A percentile compares a stretch with the other conserved stretches of the same genome.
These are phyloP conservation scores for Rotaria magnacalcarata DNA, from an alignment of 2,888 invertebrate species.

Conservation along the genomic window DNA sequence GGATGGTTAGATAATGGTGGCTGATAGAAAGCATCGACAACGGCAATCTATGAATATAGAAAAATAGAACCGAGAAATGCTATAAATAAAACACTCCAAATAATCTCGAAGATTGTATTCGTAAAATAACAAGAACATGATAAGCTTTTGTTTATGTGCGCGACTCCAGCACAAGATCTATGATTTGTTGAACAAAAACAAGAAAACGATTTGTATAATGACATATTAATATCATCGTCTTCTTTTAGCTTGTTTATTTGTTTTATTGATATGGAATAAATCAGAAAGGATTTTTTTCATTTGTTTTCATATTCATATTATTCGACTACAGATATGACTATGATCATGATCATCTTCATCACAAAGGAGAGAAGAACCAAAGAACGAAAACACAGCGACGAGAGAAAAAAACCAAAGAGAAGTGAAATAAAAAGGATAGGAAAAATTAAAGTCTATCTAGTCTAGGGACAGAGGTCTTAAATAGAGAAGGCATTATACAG, in stretches of 20 bases:
- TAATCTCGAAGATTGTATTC: too few relatives aligned
- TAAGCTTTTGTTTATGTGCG: too few relatives aligned
- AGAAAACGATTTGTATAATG: too few relatives aligned
- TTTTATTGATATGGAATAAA: too few relatives aligned
- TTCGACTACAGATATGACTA: constrained; percentile 28
- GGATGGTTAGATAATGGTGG: background rate
- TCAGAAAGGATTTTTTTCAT: background rate
- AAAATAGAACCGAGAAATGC: background rate
- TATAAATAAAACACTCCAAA: too few relatives aligned
- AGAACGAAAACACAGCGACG: background rate
- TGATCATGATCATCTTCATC: constrained; percentile 23
- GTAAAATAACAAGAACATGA: too few relatives aligned
- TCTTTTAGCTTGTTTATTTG: too few relatives aligned
- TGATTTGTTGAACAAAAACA: too few relatives aligned
- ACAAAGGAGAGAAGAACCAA: background rate
- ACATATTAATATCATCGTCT: too few relatives aligned
- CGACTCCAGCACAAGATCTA: too few relatives aligned
- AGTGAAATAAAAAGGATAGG: background rate
- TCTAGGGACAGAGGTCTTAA: background rate
- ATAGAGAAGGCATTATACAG: background rate
- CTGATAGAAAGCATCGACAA: constrained; percentile 15
- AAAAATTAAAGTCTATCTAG: constrained; percentile 1
- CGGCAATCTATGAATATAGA: background rate
- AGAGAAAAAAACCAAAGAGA: background rate
- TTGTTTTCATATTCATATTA: constrained; percentile 17